phyloP scores from a whole-genome alignment of 2,888 invertebrate species.

The Drosophila yooni region DNA sequence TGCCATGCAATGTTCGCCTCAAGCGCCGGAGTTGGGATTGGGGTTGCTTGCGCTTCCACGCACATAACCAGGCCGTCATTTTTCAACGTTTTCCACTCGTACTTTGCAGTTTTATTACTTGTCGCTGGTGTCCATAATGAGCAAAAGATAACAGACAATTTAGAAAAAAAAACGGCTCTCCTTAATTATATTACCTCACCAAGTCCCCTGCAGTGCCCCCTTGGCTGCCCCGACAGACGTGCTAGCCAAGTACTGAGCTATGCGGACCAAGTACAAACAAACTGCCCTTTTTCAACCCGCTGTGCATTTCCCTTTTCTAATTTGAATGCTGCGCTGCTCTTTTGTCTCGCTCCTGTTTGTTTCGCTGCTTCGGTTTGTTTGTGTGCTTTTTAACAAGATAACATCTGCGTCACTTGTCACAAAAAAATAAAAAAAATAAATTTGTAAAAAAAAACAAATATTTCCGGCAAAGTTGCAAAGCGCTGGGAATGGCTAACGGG shows the following conservation, averaged over 20 bases:
- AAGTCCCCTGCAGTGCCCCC: constrained; percentile 5
- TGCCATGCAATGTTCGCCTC: constrained; percentile 47
- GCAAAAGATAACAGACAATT: constrained; percentile 75
- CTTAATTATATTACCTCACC: constrained; percentile 70
- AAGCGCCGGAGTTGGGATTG: constrained; percentile 15
- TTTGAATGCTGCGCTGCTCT: constrained; percentile 57
- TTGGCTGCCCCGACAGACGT: constrained; percentile 16
- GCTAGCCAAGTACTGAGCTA: constrained; percentile 48
- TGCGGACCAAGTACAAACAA: constrained; percentile 48
- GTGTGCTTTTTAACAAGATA: constrained; percentile 72
- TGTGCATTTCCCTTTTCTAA: constrained; percentile 70
- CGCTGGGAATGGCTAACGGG: constrained; percentile 39
- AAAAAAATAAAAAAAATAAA: constrained; percentile 38
- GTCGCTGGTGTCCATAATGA: constrained; percentile 75
- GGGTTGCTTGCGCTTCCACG: constrained; percentile 41
- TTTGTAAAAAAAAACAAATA: constrained; percentile 14
- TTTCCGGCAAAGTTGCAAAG: constrained; percentile 37
- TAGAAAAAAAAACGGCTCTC: constrained; percentile 52
- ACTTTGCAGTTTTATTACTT: constrained; percentile 72
- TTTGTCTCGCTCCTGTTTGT: constrained; percentile 48
- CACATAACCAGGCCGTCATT: constrained; percentile 67
- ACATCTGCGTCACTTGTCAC: constrained; percentile 73
- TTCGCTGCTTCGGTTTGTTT: constrained; percentile 60
- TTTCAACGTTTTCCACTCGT: constrained; percentile 70
- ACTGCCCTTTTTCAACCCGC: constrained; percentile 48